Conservation (phyloP, 2,888 invertebrate species). For the Nemotelus nigrinus region DNA sequence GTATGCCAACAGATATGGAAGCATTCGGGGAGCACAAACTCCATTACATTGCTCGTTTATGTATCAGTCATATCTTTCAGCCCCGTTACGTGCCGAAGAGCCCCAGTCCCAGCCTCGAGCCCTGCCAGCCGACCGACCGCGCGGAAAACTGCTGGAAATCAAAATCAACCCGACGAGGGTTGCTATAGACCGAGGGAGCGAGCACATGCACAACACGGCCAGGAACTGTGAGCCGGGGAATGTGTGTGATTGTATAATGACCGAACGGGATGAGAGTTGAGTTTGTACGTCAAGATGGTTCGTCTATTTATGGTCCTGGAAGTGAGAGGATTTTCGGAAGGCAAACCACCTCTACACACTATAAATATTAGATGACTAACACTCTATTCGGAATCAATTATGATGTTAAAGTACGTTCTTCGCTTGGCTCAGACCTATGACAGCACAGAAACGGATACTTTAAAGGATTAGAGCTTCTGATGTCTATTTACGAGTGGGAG, state of each 20-base stretch:
- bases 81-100: neutral
- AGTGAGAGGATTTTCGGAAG: constrained; percentile 30
- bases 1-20: neutral
- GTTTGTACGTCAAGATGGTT: neutral
- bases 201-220: constrained; percentile 20
- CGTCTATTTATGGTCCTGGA: constrained; percentile 33
- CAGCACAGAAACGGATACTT: too few relatives aligned
- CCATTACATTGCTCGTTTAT: constrained; percentile 13
- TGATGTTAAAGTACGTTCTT: constrained; percentile 17
- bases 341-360: constrained; percentile 18
- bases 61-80: neutral
- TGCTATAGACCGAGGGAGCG: neutral
- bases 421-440: neutral
- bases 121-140: too few relatives aligned
- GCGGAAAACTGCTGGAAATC: neutral
- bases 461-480: too few relatives aligned
- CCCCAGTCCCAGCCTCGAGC: too few relatives aligned
- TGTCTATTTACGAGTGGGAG: too few relatives aligned
- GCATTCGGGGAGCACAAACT: constrained; percentile 30
- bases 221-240: constrained; percentile 17
- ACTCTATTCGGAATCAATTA: constrained; percentile 29
- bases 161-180: constrained; percentile 1
- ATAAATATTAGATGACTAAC: constrained; percentile 36
- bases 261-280: constrained; percentile 21
- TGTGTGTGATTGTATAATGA: neutral